Percentiles rank a stretch among this genome's conserved stretches.
phyloP scores from a whole-genome alignment of 2,888 invertebrate species.

The Hermodice carunculata region DNA sequence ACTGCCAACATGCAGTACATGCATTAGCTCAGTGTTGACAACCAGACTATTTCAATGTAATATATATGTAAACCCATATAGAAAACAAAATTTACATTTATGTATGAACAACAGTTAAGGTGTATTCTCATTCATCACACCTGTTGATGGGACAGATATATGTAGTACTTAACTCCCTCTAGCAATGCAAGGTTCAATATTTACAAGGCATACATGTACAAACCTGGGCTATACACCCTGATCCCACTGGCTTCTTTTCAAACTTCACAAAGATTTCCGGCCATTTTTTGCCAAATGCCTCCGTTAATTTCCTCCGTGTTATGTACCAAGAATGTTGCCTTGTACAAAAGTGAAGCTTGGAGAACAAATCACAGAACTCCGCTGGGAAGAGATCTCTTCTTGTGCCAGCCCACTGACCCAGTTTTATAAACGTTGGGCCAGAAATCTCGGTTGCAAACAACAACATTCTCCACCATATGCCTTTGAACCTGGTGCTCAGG shows the following conservation, averaged over 20 bases:
- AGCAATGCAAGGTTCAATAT: too few species aligned
- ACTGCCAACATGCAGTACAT: too few species aligned
- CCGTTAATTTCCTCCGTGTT: conserved; percentile 60
- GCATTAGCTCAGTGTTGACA: too few species aligned
- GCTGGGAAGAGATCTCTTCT: conserved; percentile 71
- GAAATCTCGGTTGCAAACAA: conserved; percentile 64
- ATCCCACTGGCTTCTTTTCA: conserved; percentile 70
- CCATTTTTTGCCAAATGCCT: conserved; percentile 68
- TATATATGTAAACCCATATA: too few species aligned
- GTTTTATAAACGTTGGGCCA: conserved; percentile 73
- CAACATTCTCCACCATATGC: conserved; percentile 47
- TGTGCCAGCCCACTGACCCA: conserved; percentile 73
- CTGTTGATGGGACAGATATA: too few species aligned
- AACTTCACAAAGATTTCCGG: conserved; percentile 66
- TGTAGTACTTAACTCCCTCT: too few species aligned
- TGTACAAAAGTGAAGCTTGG: conserved; percentile 65
- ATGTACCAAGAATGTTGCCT: conserved; percentile 68
- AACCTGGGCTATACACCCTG: conserved; percentile 73
- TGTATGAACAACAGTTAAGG: too few species aligned
- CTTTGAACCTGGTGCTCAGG: conserved; percentile 22
- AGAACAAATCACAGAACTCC: conserved; percentile 69
- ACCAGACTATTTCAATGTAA: too few species aligned
- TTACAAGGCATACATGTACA: background rate
- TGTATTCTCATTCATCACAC: too few species aligned
- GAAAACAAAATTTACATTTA: too few species aligned